A percentile compares a stretch with the other conserved stretches of the same genome.
phyloP scores from a whole-genome alignment of 2,113 vertebrate genomes.

The Isurus oxyrinchus region DNA sequence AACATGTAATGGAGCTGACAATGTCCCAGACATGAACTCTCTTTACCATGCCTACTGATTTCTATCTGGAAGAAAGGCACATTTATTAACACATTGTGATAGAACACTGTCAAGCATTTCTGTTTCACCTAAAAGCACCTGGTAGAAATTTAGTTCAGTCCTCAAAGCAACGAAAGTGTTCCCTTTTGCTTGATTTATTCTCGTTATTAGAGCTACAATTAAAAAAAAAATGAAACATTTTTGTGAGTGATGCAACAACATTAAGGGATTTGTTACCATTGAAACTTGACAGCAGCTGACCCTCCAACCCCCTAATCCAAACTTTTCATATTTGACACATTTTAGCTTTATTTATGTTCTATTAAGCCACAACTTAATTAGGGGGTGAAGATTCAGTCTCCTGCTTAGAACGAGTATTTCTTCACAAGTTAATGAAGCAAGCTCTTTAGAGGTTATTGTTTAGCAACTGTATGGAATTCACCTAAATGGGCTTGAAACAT shows the following conservation, averaged over 20 bases:
- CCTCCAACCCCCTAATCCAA: background rate
- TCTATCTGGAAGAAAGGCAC: conserved; percentile 43
- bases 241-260: background rate
- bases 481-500: background rate
- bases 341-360: background rate
- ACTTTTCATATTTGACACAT: background rate
- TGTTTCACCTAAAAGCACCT: conserved; percentile 40
- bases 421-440: background rate
- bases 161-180: background rate
- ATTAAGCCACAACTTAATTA: background rate
- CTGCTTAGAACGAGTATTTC: background rate
- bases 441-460: background rate
- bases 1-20: conserved; percentile 40
- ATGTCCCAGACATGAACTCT: conserved; percentile 38
- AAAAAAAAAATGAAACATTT: background rate
- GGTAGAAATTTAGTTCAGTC: conserved; percentile 31
- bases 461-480: too few species aligned
- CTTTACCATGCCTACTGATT: conserved; percentile 34
- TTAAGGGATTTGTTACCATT: background rate
- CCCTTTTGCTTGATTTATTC: background rate
- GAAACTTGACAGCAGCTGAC: background rate
- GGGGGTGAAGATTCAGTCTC: background rate
- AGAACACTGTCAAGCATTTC: conserved; percentile 48
- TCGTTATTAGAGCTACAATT: background rate
- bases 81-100: conserved; percentile 46